These are phyloP conservation scores for Vanacampus margaritifer DNA, from an alignment of 2,113 vertebrate species.

Conservation along the genomic window DNA sequence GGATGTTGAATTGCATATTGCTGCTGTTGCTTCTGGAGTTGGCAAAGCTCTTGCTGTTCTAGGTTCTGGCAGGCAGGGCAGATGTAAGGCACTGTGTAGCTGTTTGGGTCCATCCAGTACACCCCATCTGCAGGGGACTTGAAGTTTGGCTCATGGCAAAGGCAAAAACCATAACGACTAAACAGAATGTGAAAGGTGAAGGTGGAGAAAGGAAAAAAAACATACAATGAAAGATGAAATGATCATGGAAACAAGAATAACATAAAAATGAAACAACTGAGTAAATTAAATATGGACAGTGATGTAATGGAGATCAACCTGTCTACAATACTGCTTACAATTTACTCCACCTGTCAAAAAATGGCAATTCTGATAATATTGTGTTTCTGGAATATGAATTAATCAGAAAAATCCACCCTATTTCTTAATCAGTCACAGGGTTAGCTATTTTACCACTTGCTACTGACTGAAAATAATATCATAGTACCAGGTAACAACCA, in stretches of 20 bases:
- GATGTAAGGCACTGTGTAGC: slow-evolving; percentile 49
- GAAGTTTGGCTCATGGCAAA: slow-evolving; percentile 31
- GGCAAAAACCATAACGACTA: slow-evolving; percentile 48
- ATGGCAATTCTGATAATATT: too few species aligned
- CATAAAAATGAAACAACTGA: slow-evolving; percentile 17
- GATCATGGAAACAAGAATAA: slow-evolving; percentile 29
- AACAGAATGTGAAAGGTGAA: slow-evolving; percentile 10
- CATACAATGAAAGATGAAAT: slow-evolving; percentile 32
- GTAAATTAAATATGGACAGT: slow-evolving; percentile 17
- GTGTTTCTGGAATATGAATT: too few species aligned
- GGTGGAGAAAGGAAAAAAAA: slow-evolving; percentile 25
- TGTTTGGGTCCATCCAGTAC: slow-evolving; percentile 57
- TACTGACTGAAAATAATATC: too few species aligned
- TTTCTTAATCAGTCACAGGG: too few species aligned
- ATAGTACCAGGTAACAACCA: too few species aligned
- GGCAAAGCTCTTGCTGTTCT: slow-evolving; percentile 45
- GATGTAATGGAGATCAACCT: slow-evolving; percentile 28
- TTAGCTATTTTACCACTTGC: too few species aligned
- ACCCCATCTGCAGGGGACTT: slow-evolving; percentile 40
- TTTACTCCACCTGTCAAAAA: too few species aligned
- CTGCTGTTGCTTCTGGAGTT: slow-evolving; percentile 11
- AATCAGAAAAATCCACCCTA: too few species aligned
- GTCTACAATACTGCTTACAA: too few species aligned
- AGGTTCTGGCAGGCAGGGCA: slow-evolving; percentile 66
- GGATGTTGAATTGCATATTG: slow-evolving; percentile 22